Evolutionary conservation across 2,797 vertebrate species (phyloP).

Genomic region (Phylloscopus collybita): DNA sequence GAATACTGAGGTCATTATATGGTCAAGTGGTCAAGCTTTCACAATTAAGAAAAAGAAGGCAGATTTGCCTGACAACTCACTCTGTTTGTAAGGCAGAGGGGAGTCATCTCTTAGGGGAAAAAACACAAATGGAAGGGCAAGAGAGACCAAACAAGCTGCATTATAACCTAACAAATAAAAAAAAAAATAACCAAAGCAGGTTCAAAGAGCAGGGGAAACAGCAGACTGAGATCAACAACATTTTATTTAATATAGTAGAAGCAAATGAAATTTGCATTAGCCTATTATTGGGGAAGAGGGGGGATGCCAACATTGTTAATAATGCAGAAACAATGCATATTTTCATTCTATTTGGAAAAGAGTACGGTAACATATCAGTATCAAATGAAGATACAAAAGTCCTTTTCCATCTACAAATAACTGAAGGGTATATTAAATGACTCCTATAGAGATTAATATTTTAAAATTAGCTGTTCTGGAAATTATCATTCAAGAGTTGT

Average conservation of each 20-base stretch:
- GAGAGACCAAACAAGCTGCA: background rate
- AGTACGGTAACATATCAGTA: background rate
- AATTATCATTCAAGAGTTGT: background rate
- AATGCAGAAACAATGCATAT: background rate
- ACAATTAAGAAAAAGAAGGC: background rate
- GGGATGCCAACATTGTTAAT: background rate
- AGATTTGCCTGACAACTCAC: background rate
- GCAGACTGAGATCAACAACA: background rate
- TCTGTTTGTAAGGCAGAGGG: background rate
- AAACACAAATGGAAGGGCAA: background rate
- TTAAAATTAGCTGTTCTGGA: background rate
- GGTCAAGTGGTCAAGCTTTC: background rate
- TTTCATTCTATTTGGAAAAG: background rate
- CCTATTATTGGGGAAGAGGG: background rate
- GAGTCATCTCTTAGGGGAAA: background rate
- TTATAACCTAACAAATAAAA: background rate
- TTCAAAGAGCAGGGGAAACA: background rate
- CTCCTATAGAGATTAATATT: background rate
- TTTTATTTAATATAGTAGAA: background rate
- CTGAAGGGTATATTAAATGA: background rate
- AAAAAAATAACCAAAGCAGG: background rate
- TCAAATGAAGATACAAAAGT: background rate
- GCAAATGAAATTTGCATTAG: background rate
- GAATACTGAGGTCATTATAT: background rate
- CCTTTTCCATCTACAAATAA: constrained; percentile 21